Conservation (phyloP, 30 jellyfish, hydroid and myxozoan genomes). For the Pseudorhiza aurosa region DNA sequence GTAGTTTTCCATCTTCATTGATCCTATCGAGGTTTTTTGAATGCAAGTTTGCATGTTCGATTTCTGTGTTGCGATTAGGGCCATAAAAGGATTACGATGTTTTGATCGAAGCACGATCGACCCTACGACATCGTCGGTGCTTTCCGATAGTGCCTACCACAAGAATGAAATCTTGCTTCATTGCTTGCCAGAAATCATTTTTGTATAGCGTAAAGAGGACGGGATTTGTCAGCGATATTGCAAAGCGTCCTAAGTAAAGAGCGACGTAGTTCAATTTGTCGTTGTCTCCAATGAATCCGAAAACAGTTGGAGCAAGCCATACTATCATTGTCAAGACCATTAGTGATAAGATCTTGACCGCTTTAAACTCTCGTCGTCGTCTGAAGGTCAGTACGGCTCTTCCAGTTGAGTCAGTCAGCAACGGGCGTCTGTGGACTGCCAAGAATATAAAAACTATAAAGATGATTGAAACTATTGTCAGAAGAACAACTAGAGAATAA, state of each 20-base stretch:
- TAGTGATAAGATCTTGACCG: background rate
- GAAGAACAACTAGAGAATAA: background rate
- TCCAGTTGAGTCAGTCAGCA: background rate
- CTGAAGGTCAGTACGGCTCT: background rate
- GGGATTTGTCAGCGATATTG: constrained; percentile 13
- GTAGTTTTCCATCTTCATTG: too few relatives aligned
- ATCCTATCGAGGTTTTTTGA: too few relatives aligned
- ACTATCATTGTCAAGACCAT: constrained; percentile 1
- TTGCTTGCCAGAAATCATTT: background rate
- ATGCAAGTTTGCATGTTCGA: too few relatives aligned
- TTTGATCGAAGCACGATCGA: too few relatives aligned
- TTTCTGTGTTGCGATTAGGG: too few relatives aligned
- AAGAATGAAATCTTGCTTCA: background rate
- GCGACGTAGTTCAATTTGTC: constrained; percentile 14
- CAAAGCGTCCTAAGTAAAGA: constrained; percentile 1
- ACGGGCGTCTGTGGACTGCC: constrained; percentile 10
- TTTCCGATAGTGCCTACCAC: background rate
- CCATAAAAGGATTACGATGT: too few relatives aligned
- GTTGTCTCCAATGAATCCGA: background rate
- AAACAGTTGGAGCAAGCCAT: constrained; percentile 21
- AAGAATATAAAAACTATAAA: background rate
- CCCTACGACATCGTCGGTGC: too few relatives aligned
- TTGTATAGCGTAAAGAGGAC: constrained; percentile 7
- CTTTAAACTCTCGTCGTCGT: constrained; percentile 8
- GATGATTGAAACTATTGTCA: background rate